Evolutionary conservation across 1,140 invertebrate species (phyloP).

Genomic region (Melanaphis sacchari): DNA sequence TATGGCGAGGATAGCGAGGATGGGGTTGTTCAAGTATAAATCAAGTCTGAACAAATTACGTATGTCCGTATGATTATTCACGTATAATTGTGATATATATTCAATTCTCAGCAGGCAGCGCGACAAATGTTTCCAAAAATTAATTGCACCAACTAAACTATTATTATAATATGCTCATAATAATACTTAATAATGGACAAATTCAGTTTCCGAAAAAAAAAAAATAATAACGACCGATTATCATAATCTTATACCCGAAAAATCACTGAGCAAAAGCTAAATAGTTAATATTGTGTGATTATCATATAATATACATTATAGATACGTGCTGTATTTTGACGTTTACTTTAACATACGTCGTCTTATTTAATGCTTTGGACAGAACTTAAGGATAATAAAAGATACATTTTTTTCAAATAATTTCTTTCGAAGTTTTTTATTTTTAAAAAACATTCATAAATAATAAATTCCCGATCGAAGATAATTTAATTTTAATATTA

Average conservation of each 20-base stretch:
- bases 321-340: background rate
- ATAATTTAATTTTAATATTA: too few species aligned
- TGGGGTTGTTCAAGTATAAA: background rate
- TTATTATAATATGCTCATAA: background rate
- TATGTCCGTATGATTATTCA: slow-evolving; percentile 7
- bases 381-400: too few species aligned
- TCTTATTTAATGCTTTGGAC: too few species aligned
- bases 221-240: background rate
- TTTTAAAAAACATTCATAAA: too few species aligned
- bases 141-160: slow-evolving; percentile 21
- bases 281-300: background rate
- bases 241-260: background rate
- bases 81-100: background rate
- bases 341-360: too few species aligned
- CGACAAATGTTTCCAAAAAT: slow-evolving; percentile 30
- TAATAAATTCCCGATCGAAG: too few species aligned
- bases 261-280: background rate
- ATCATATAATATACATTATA: too few species aligned
- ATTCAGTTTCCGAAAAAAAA: background rate
- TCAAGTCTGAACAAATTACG: slow-evolving; percentile 42
- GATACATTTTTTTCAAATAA: too few species aligned
- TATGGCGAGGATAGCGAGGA: background rate
- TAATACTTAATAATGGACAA: background rate
- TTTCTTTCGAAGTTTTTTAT: too few species aligned
- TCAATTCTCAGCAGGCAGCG: slow-evolving; percentile 45